A percentile compares a stretch with the other conserved stretches of the same genome.
Conservation (phyloP, 2,113 vertebrate species). For the Excalfactoria chinensis region DNA sequence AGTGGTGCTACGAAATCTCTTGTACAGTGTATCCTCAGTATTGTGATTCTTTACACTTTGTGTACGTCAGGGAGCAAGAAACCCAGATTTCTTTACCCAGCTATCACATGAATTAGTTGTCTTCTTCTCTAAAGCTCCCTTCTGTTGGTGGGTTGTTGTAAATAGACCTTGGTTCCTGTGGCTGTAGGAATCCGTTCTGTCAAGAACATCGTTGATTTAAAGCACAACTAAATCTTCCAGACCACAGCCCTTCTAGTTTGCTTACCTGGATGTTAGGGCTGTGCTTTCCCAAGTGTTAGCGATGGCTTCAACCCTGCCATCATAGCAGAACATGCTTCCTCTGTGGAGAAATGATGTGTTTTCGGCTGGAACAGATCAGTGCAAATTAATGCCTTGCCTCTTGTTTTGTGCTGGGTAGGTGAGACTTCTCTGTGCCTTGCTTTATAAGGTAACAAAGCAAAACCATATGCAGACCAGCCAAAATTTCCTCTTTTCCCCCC, state of each 20-base stretch:
- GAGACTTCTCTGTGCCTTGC: too few relatives aligned
- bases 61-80: background rate
- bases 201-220: background rate
- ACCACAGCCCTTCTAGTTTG: background rate
- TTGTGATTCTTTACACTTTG: background rate
- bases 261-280: background rate
- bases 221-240: background rate
- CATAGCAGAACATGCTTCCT: accelerated
- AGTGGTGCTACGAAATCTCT: background rate
- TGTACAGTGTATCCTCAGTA: background rate
- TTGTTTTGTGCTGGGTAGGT: background rate
- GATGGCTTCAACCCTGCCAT: background rate
- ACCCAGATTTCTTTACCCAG: background rate
- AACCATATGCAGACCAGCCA: too few relatives aligned
- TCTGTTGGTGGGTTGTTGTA: background rate
- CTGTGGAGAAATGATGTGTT: background rate
- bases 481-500: background rate
- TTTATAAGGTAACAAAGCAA: background rate
- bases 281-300: background rate
- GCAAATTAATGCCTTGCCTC: background rate
- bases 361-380: background rate
- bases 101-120: background rate
- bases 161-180: background rate
- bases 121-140: background rate
- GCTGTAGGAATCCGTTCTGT: background rate